Evolutionary conservation across 2,888 invertebrate genomes (phyloP).

Genomic region (Noctua janthe): DNA sequence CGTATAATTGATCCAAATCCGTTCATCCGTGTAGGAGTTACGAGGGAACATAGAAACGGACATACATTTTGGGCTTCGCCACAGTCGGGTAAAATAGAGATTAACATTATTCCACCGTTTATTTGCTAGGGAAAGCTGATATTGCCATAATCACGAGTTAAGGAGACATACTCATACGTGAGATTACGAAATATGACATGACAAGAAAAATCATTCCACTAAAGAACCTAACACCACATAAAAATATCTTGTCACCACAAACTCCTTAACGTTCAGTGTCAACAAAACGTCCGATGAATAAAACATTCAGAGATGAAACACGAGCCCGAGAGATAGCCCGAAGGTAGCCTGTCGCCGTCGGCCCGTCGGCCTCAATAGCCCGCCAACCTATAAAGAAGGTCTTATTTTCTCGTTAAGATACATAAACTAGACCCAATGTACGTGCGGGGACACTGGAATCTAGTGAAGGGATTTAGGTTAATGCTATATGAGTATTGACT

Average conservation of each 20-base stretch:
- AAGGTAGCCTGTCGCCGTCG: constrained; percentile 28
- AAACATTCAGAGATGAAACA: constrained; percentile 55
- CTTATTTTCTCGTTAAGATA: constrained; percentile 51
- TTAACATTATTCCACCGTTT: not conserved
- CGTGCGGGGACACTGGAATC: constrained; percentile 42
- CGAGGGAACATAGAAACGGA: too few relatives aligned
- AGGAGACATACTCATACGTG: not conserved
- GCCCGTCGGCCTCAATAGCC: constrained; percentile 41
- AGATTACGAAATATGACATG: not conserved
- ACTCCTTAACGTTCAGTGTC: constrained; percentile 52
- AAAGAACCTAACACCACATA: constrained; percentile 32
- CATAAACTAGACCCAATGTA: constrained; percentile 50
- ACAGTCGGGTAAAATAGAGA: too few relatives aligned
- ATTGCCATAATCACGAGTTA: not conserved
- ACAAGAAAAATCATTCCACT: constrained; percentile 18
- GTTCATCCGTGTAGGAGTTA: too few relatives aligned
- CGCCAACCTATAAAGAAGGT: constrained; percentile 52
- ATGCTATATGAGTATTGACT: constrained; percentile 19
- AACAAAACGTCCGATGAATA: constrained; percentile 57
- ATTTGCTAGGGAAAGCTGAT: not conserved
- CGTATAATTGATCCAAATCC: too few relatives aligned
- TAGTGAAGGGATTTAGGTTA: constrained; percentile 25
- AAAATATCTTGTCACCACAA: constrained; percentile 33
- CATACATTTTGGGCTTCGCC: too few relatives aligned
- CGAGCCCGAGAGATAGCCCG: constrained; percentile 22